These are phyloP conservation scores for Chalcis sispes DNA, from an alignment of 2,888 invertebrate species.

Conservation along the genomic window DNA sequence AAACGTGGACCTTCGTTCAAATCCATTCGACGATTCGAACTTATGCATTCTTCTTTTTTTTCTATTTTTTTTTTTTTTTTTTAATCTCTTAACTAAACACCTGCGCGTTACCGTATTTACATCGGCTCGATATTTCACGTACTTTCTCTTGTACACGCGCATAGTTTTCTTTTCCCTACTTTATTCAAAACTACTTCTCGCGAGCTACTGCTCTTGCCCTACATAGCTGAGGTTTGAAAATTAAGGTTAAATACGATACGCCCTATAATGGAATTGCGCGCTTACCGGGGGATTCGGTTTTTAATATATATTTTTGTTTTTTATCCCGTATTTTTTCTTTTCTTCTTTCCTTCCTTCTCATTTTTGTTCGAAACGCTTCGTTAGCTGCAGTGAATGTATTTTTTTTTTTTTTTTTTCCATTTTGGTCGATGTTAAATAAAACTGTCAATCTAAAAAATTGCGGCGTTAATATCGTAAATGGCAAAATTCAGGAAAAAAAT, in stretches of 20 bases:
- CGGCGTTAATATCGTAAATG: too few species aligned
- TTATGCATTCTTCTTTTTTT: background rate
- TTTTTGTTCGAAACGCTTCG: too few species aligned
- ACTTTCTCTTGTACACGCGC: background rate
- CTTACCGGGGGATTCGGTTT: constrained; percentile 2
- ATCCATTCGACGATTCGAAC: constrained; percentile 31
- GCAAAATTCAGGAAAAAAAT: too few species aligned
- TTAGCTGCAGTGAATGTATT: background rate
- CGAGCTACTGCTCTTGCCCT: constrained; percentile 26
- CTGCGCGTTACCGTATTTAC: too few species aligned
- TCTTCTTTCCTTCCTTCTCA: too few species aligned
- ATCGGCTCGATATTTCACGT: too few species aligned
- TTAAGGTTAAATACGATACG: constrained; percentile 43
- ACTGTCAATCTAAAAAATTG: background rate
- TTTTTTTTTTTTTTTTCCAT: background rate
- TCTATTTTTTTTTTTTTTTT: too few species aligned
- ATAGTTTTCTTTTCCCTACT: background rate
- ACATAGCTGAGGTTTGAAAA: constrained; percentile 39
- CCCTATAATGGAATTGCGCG: constrained; percentile 28
- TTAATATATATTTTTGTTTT: too few species aligned
- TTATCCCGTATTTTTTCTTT: too few species aligned
- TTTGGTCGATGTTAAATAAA: background rate
- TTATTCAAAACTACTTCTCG: background rate
- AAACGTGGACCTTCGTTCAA: constrained; percentile 35
- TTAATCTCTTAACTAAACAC: too few species aligned